Base-by-base conservation (phyloP, 1,140 invertebrate genomes). In the Ooceraea biroi region DNA sequence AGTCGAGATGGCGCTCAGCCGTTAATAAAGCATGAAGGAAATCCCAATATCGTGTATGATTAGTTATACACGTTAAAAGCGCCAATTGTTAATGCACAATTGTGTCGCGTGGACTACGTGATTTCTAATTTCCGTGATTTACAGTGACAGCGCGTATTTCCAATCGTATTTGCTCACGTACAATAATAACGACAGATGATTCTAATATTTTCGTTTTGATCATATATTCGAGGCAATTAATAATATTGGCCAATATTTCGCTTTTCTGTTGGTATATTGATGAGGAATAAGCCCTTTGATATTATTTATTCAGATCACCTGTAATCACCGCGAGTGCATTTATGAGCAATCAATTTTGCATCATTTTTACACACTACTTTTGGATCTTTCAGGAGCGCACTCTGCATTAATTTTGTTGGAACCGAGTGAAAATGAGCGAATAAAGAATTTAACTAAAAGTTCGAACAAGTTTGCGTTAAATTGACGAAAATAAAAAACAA, bases 111-210 rank as follows among this genome's bases (percentile, higher is more conserved):
- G 41, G 17, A 74, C 60, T 72, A 41, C 19, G 50, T 72, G 25
- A 74, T 76, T 76, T 63, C n/a, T 12, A 76, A 63, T 63, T 76
- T 22, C 41, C 61, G 61, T 46, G 72, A 74, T 74, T 76, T 63
- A 76, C 41, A 63, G 25, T 25, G 12, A 65, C 25, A 3, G 7
- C 63, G 25, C 27, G 27, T 52, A 55, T n/a, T n/a, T 27, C 58
- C 41, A n/a, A 1, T 76, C 63, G 25, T 76, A 12, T 27, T 48
- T 63, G n/a, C n/a, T 3, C 17, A 48, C 69, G 41, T 10, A 14
- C 30, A 44, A 44, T 63, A 41, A 76, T 19, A 19, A 63, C n/a
- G 58, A 76, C 25, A 63, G 30, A 63, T 44, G 57, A 48, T 63
- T 63, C 17, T 61, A 63, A 63, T 76, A 76, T 63, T 63, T 72